A percentile compares a stretch with the other conserved stretches of the same genome.
These are phyloP conservation scores for Chionis minor DNA, from an alignment of 2,113 vertebrate species.

Conservation along the genomic window DNA sequence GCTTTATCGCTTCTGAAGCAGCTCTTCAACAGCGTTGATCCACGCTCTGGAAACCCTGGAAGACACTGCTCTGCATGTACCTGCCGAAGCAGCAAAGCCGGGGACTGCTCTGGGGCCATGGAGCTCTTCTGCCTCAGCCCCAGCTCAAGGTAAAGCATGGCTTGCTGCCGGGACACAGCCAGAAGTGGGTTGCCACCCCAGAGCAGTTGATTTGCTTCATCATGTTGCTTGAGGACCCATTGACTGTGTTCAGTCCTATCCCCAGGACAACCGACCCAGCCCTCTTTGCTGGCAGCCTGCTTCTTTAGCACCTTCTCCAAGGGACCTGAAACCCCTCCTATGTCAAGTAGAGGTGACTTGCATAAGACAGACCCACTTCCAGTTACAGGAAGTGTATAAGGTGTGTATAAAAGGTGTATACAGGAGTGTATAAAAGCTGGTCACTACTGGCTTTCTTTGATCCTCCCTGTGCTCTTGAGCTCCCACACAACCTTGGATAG, in stretches of 20 bases:
- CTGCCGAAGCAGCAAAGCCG: neutral
- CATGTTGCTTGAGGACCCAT: neutral
- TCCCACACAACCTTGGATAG: neutral
- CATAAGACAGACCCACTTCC: neutral
- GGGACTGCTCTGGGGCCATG: fast-evolving
- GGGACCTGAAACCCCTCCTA: neutral
- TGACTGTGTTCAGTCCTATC: neutral
- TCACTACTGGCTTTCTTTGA: neutral
- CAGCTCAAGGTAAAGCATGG: neutral
- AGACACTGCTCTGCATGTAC: neutral
- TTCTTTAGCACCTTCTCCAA: neutral
- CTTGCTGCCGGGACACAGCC: neutral
- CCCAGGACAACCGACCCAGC: neutral
- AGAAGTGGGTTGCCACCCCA: neutral
- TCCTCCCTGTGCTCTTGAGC: neutral
- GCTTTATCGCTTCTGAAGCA: neutral
- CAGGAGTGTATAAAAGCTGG: neutral
- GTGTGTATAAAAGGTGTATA: too few relatives aligned
- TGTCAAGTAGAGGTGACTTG: neutral
- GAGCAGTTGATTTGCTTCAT: neutral
- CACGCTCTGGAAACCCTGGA: neutral
- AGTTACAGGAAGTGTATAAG: neutral
- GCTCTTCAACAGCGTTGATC: neutral
- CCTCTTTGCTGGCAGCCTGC: neutral
- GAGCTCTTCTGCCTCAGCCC: neutral